Percentiles rank a stretch among this genome's conserved stretches.
Conservation (phyloP, 2,888 invertebrate genomes). For the Tetragnatha montana region DNA sequence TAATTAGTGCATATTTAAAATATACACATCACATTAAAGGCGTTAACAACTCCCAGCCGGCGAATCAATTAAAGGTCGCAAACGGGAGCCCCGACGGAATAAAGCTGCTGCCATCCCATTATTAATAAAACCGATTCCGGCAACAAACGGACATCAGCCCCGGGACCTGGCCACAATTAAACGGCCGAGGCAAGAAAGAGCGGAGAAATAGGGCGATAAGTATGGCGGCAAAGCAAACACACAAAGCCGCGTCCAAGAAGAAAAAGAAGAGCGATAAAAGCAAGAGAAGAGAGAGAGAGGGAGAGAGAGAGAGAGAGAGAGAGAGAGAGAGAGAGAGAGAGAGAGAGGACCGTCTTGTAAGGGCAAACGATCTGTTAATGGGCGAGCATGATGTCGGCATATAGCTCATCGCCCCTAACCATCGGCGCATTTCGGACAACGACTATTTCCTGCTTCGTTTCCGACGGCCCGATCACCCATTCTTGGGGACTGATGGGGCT, state of each 20-base stretch:
- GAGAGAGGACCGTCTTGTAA: constrained; percentile 46
- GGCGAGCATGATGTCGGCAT: constrained; percentile 62
- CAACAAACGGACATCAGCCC: too few species aligned
- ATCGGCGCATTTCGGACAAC: constrained; percentile 62
- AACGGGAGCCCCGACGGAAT: too few species aligned
- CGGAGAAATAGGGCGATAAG: constrained; percentile 54
- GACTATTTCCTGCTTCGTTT: constrained; percentile 46
- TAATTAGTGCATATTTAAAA: too few species aligned
- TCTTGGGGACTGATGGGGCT: constrained; percentile 10
- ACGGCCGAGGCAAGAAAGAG: constrained; percentile 12
- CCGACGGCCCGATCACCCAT: constrained; percentile 15
- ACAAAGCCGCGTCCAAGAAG: constrained; percentile 44
- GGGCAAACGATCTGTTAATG: constrained; percentile 70
- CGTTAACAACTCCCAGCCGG: too few species aligned
- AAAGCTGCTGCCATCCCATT: too few species aligned
- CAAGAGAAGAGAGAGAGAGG: constrained; percentile 3
- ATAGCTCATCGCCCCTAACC: constrained; percentile 62
- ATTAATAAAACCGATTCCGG: too few species aligned
- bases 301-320: neutral
- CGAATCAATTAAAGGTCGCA: too few species aligned
- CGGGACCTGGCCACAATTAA: constrained; percentile 13
- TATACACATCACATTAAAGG: too few species aligned
- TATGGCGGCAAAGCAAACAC: constrained; percentile 65
- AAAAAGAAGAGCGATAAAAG: constrained; percentile 52
- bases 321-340: constrained; percentile 3